A percentile compares a stretch with the other conserved stretches of the same genome.
Evolutionary conservation across 2,797 vertebrate species (phyloP).

Genomic region (Etheostoma perlongum): DNA sequence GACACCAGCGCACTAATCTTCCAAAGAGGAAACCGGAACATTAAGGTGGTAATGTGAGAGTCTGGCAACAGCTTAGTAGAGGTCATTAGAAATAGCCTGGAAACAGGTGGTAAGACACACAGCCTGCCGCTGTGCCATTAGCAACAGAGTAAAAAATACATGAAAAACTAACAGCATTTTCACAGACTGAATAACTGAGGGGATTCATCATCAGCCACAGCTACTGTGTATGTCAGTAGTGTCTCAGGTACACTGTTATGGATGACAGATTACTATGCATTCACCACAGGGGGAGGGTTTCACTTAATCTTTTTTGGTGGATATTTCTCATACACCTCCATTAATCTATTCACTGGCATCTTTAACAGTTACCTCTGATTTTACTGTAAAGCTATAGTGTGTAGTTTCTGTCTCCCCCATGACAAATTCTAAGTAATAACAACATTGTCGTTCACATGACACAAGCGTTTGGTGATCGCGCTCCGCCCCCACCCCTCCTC

Average conservation of each 20-base stretch:
- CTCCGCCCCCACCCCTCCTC: too few species aligned
- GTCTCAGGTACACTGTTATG: background rate
- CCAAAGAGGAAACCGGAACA: slow-evolving; percentile 46
- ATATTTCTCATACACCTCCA: background rate
- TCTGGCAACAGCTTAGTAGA: slow-evolving; percentile 54
- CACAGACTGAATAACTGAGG: slow-evolving; percentile 20
- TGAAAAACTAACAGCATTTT: slow-evolving; percentile 34
- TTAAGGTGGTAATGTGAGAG: slow-evolving; percentile 70
- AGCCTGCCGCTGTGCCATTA: slow-evolving; percentile 54
- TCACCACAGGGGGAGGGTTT: background rate
- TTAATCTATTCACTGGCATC: background rate
- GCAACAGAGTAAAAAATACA: slow-evolving; percentile 69
- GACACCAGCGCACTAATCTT: slow-evolving; percentile 32
- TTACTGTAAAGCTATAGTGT: too few species aligned
- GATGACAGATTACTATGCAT: background rate
- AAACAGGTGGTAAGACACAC: slow-evolving; percentile 75
- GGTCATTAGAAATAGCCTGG: slow-evolving; percentile 67
- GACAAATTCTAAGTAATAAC: too few species aligned
- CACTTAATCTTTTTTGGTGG: background rate
- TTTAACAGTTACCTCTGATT: background rate
- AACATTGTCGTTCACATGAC: too few species aligned
- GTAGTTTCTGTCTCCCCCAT: too few species aligned
- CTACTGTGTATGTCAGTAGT: slow-evolving; percentile 26
- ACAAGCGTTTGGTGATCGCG: too few species aligned
- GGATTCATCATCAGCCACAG: background rate